These are phyloP conservation scores for Psilopsiagon aymara DNA, from an alignment of 2,113 vertebrate species.

Conservation along the genomic window DNA sequence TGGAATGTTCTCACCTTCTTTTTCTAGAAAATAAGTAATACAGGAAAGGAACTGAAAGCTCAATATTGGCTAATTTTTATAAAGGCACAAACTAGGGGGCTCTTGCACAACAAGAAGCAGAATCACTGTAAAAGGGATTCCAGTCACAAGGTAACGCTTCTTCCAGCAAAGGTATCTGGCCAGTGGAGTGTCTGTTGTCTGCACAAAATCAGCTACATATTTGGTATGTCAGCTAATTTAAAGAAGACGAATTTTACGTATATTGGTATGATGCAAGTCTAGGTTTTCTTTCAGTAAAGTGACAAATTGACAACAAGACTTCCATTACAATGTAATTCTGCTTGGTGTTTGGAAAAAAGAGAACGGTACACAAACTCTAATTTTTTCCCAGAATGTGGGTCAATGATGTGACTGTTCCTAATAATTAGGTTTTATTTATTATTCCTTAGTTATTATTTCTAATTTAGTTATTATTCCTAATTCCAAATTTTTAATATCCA, in stretches of 20 bases:
- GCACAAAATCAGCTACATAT: neutral
- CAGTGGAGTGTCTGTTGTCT: neutral
- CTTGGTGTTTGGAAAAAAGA: neutral
- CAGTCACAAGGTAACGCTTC: fast-evolving
- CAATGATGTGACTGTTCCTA: neutral
- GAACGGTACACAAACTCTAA: neutral
- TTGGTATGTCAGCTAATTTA: neutral
- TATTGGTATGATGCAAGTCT: neutral
- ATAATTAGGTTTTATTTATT: neutral
- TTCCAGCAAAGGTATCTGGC: neutral
- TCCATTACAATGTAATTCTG: neutral
- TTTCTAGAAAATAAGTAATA: neutral
- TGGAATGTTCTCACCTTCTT: neutral
- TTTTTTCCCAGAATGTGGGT: neutral
- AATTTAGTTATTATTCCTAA: neutral
- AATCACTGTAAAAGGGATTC: neutral
- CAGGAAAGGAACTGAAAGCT: neutral
- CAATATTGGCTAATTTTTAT: neutral
- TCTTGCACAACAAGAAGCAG: neutral
- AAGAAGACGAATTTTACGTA: neutral
- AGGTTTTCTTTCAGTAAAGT: neutral
- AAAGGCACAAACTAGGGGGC: neutral
- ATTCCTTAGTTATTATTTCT: neutral
- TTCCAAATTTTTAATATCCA: neutral
- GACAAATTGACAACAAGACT: neutral